Base-by-base conservation (phyloP, 2,113 vertebrate species). In the Willisornis vidua region DNA sequence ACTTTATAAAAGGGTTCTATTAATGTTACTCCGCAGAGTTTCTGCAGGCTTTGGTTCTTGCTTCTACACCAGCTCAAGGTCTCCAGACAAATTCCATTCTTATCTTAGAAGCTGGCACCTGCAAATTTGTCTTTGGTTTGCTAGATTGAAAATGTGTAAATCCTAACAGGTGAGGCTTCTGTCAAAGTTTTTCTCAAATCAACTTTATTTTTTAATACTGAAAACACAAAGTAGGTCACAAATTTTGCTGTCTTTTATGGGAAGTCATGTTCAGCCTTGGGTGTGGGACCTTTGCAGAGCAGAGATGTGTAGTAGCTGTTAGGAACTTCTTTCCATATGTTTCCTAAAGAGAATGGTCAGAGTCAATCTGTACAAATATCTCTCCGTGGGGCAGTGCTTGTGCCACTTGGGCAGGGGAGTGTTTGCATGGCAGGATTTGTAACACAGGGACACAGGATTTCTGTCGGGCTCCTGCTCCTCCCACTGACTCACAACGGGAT, bases 231-330 rank as follows among this genome's bases (percentile, higher is more conserved):
- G 41, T 8, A 13, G 17, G 19, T 46, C 0, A 0, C 33, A 48
- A 29, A 15, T 61, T 14, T 31, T 71, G 41, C 57, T 87, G 25
- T 39, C 28, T 35, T 61, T 66, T 71, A 19, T 19, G 48, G 63
- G 68, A 84, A 80, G 63, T 66, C 37, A 10, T 0, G 0, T 43
- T 61, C 24, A 63, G 48, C 6, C 0, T 15, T 46, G 28, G 3
- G 12, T 52, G 54, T 25, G 54, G 26, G 22, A 17, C 24, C 59
- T 73, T 14, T 67, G 73, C 46, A 41, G 45, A 65, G 51, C 41
- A 57, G 37, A 86, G 37, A 10, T 39, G 46, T 58, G 5, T 6
- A 18, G 52, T 10, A 54, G n/a, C 24, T 85, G 33, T 76, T 31
- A 46, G 31, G 24, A 22, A 59, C 33, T 41, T 92, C 37, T 74